Evolutionary conservation across 2,888 invertebrate genomes (phyloP).

Genomic region (Chymomyza amoena): DNA sequence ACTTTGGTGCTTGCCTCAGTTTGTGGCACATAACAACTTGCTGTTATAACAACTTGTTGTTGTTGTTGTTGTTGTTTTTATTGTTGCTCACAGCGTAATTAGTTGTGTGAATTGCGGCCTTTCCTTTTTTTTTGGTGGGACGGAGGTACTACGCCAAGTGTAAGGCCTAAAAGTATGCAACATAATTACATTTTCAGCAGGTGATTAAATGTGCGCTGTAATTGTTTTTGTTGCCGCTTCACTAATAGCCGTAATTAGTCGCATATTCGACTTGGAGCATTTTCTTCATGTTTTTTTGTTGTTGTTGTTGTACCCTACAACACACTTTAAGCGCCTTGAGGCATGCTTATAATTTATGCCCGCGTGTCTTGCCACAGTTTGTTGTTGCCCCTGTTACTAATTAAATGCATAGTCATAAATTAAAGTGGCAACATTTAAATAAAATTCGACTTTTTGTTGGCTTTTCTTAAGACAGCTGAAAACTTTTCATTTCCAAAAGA

Average conservation of each 20-base stretch:
- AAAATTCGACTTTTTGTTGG: conserved; percentile 40
- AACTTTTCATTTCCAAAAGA: conserved; percentile 71
- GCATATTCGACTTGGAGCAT: conserved; percentile 30
- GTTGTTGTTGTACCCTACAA: not conserved
- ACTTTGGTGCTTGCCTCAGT: conserved; percentile 27
- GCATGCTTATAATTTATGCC: conserved; percentile 56
- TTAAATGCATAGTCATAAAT: conserved; percentile 6
- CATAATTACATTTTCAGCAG: conserved; percentile 77
- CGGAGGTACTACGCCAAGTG: not conserved
- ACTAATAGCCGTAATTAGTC: conserved; percentile 71
- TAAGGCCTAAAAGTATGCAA: conserved; percentile 60
- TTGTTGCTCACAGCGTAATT: conserved; percentile 40
- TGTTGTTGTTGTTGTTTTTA: conserved; percentile 11
- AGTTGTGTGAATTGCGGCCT: conserved; percentile 28
- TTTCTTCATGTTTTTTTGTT: too few species aligned
- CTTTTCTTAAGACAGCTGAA: conserved; percentile 41
- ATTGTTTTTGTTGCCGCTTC: conserved; percentile 69
- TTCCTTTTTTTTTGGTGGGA: not conserved
- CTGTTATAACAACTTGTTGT: conserved; percentile 3
- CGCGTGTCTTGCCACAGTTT: conserved; percentile 57
- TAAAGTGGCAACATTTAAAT: conserved; percentile 64
- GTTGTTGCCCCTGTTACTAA: conserved; percentile 21
- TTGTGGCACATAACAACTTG: conserved; percentile 1
- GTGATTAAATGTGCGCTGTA: conserved; percentile 76
- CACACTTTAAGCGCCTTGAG: not conserved